Conservation (phyloP, 2,888 invertebrate genomes). For the Plutella xylostella region DNA sequence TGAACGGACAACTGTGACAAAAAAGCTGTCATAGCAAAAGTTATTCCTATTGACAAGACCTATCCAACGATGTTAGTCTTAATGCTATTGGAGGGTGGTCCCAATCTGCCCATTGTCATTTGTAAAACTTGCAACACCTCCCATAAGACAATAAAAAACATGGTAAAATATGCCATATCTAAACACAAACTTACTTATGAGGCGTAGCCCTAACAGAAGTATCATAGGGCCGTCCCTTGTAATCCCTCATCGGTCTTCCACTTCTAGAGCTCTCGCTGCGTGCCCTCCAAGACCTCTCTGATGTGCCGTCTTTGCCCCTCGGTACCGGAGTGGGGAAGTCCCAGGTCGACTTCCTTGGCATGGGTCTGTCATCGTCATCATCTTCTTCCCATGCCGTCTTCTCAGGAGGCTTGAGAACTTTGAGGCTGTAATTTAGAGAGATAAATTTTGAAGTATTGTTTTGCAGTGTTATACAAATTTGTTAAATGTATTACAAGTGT, state of each 20-base stretch:
- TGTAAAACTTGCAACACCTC: no score
- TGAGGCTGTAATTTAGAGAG: conserved; percentile 41
- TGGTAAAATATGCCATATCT: no score
- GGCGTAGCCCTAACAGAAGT: conserved; percentile 89
- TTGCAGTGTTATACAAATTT: no score
- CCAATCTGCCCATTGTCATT: no score
- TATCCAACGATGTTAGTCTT: no score
- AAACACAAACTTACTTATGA: conserved; percentile 76
- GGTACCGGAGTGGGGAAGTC: conserved; percentile 90
- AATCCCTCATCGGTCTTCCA: conserved; percentile 38
- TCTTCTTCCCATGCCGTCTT: conserved; percentile 80
- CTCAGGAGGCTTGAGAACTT: conserved; percentile 66
- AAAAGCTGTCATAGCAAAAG: no score
- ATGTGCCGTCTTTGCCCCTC: conserved; percentile 34
- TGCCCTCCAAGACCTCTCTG: conserved; percentile 51
- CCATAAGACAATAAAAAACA: no score
- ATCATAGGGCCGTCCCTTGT: conserved; percentile 62
- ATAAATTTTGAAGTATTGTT: no score
- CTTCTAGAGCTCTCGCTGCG: conserved; percentile 38
- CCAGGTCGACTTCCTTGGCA: conserved; percentile 84
- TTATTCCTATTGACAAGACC: no score
- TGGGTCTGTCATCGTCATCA: conserved; percentile 76
- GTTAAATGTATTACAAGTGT: no score
- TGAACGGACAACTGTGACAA: no score
- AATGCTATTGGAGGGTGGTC: no score